phyloP scores from a whole-genome alignment of 2,113 vertebrate species.

The Oncorhynchus clarkii region DNA sequence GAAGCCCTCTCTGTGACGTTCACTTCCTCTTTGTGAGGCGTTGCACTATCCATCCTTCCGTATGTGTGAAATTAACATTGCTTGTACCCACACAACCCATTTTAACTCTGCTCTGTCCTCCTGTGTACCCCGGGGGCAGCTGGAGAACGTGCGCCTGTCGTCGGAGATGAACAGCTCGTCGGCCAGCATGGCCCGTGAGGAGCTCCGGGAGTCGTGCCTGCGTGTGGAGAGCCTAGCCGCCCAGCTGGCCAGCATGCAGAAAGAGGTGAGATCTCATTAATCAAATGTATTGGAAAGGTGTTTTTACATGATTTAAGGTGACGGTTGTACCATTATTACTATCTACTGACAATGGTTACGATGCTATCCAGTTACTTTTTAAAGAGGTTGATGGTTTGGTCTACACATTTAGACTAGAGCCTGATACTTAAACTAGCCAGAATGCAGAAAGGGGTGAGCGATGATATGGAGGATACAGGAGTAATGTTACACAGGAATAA shows the following conservation, averaged over 20 bases:
- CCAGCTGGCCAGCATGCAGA: constrained; percentile 81
- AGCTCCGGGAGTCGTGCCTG: constrained; percentile 79
- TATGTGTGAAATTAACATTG: not conserved
- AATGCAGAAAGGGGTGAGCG: too few relatives aligned
- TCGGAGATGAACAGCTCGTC: constrained; percentile 82
- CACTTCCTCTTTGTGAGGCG: constrained; percentile 32
- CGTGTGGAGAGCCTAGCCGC: constrained; percentile 80
- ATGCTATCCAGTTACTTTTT: too few relatives aligned
- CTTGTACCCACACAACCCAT: not conserved
- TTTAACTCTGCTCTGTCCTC: not conserved
- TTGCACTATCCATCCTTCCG: not conserved
- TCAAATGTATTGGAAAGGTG: too few relatives aligned
- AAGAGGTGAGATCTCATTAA: constrained; percentile 71
- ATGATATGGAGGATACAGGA: too few relatives aligned
- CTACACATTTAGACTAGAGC: too few relatives aligned
- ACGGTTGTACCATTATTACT: too few relatives aligned
- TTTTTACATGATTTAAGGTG: too few relatives aligned
- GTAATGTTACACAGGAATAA: too few relatives aligned
- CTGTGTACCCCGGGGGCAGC: constrained; percentile 56
- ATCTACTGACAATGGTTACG: too few relatives aligned
- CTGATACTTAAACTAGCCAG: too few relatives aligned
- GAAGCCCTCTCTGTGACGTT: constrained; percentile 9
- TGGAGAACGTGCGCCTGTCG: constrained; percentile 80
- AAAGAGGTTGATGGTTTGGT: too few relatives aligned
- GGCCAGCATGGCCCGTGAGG: constrained; percentile 78